Conservation (phyloP, 2,888 invertebrate genomes). For the Arctia plantaginis region DNA sequence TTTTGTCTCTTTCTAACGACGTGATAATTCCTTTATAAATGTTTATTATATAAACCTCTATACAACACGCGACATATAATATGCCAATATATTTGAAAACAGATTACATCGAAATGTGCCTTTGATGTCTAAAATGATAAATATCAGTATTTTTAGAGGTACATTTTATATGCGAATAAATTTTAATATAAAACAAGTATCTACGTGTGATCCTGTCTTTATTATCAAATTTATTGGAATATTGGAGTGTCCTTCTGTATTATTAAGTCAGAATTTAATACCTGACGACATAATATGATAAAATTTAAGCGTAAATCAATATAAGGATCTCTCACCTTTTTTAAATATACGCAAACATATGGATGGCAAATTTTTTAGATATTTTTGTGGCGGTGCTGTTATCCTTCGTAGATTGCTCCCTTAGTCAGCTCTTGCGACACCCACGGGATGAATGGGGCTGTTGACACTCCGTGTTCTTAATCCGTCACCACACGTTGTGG, state of each 20-base stretch:
- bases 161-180: slow-evolving; percentile 1
- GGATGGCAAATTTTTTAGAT: neutral
- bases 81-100: neutral
- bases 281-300: slow-evolving; percentile 32
- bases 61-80: neutral
- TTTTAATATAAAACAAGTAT: slow-evolving; percentile 12
- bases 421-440: too few species aligned
- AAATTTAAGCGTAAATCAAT: slow-evolving; percentile 42
- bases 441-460: too few species aligned
- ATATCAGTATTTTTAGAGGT: neutral
- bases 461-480: too few species aligned
- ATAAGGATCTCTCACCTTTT: slow-evolving; percentile 18
- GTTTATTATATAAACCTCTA: neutral
- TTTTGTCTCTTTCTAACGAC: neutral
- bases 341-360: slow-evolving; percentile 9
- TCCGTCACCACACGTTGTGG: too few species aligned
- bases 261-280: slow-evolving; percentile 47
- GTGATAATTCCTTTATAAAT: neutral
- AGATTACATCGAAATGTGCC: neutral
- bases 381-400: too few species aligned
- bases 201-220: slow-evolving; percentile 19
- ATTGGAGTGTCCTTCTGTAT: slow-evolving; percentile 36
- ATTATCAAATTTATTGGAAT: slow-evolving; percentile 24
- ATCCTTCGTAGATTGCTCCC: too few species aligned
- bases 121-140: slow-evolving; percentile 1